Conservation (phyloP, 1,140 invertebrate genomes). For the Trypoxylus dichotomus region DNA sequence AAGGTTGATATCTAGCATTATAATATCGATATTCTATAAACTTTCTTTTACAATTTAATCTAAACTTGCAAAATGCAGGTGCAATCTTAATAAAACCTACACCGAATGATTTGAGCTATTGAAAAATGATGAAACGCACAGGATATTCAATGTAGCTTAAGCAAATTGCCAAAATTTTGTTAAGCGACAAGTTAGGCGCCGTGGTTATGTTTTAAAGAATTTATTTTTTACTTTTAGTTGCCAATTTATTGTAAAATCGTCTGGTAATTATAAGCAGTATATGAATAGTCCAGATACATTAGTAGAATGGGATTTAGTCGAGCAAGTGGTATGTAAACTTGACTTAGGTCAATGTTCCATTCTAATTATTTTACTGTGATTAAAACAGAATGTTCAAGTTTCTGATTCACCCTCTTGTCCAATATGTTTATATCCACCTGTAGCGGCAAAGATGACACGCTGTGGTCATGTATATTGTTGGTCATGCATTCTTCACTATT, state of each 20-base stretch:
- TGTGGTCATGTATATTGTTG: slow-evolving; percentile 97
- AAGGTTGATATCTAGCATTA: no score
- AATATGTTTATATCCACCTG: slow-evolving; percentile 84
- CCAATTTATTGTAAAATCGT: slow-evolving; percentile 88
- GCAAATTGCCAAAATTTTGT: no score
- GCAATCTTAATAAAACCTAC: no score
- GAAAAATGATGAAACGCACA: no score
- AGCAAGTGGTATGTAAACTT: slow-evolving; percentile 80
- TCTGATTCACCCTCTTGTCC: slow-evolving; percentile 80
- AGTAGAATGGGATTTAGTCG: slow-evolving; percentile 88
- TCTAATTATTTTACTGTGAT: background rate
- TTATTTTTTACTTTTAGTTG: slow-evolving; percentile 67
- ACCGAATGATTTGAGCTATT: no score
- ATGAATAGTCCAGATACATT: slow-evolving; percentile 82
- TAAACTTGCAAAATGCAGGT: no score
- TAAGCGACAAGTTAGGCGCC: no score
- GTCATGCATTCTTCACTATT: slow-evolving; percentile 92
- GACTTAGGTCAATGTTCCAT: background rate
- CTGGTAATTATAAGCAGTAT: slow-evolving; percentile 76
- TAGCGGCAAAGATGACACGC: slow-evolving; percentile 86
- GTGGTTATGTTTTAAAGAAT: no score
- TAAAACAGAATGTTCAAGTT: slow-evolving; percentile 60
- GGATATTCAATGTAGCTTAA: no score
- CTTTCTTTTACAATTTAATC: no score
- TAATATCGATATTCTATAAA: no score